Evolutionary conservation across 1,140 invertebrate genomes (phyloP).

Genomic region (Colletes gigas): DNA sequence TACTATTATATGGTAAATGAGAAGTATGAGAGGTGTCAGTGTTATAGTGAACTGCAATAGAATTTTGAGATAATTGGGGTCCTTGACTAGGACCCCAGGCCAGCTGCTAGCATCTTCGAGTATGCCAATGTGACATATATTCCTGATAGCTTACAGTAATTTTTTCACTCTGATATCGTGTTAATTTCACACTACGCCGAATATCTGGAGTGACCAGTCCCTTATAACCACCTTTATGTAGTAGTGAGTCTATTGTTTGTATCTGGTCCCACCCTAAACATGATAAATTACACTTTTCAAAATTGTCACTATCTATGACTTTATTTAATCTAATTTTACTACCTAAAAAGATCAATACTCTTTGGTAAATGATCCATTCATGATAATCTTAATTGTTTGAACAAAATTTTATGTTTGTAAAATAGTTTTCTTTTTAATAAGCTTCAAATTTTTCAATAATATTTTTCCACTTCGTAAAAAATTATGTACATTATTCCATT

Average conservation of each 20-base stretch:
- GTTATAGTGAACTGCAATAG: constrained; percentile 65
- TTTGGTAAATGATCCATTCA: too few relatives aligned
- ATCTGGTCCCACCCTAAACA: constrained; percentile 95
- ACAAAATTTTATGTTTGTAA: too few relatives aligned
- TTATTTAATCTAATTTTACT: too few relatives aligned
- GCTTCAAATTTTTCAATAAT: too few relatives aligned
- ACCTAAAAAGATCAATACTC: too few relatives aligned
- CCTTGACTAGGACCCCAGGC: constrained; percentile 70
- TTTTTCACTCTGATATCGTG: constrained; percentile 96
- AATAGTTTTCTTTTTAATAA: too few relatives aligned
- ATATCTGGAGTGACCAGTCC: constrained; percentile 93
- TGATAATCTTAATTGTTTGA: too few relatives aligned
- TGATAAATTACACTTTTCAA: constrained; percentile 16
- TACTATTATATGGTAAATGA: constrained; percentile 60
- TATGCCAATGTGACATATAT: constrained; percentile 86
- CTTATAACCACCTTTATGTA: constrained; percentile 98
- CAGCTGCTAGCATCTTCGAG: constrained; percentile 83
- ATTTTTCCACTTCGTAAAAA: background rate
- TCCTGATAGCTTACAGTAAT: constrained; percentile 92
- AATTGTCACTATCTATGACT: background rate
- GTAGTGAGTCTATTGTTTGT: constrained; percentile 98
- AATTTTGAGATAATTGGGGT: constrained; percentile 61
- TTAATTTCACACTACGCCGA: constrained; percentile 94
- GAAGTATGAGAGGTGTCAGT: constrained; percentile 62
- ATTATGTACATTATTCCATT: background rate